A percentile compares a stretch with the other conserved stretches of the same genome.
Conservation (phyloP, 2,888 invertebrate genomes). For the Halocaridina rubra region DNA sequence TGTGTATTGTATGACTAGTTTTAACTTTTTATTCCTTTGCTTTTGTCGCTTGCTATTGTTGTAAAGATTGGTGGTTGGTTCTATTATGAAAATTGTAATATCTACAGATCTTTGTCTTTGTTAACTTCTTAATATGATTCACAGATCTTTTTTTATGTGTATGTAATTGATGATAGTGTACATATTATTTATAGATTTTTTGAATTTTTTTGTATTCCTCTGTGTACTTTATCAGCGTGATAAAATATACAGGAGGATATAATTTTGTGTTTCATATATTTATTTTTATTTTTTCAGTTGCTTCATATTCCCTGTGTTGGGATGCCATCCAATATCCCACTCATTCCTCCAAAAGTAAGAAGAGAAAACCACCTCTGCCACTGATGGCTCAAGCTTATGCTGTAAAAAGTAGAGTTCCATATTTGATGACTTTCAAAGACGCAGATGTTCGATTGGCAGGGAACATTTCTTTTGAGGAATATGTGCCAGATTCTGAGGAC, state of each 20-base stretch:
- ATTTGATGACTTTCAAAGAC: conserved; percentile 10
- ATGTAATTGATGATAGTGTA: too few species aligned
- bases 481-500: conserved; percentile 46
- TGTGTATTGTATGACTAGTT: neutral
- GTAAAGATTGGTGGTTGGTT: neutral
- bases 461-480: conserved; percentile 42
- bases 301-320: conserved; percentile 36
- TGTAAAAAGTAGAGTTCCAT: conserved; percentile 27
- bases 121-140: too few species aligned
- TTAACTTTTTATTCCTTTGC: too few species aligned
- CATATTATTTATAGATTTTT: too few species aligned
- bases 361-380: neutral
- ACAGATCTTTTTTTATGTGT: too few species aligned
- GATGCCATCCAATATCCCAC: conserved; percentile 5
- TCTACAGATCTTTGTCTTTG: too few species aligned
- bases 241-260: too few species aligned
- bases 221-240: too few species aligned
- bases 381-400: conserved; percentile 31
- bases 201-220: too few species aligned
- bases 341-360: neutral
- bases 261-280: neutral
- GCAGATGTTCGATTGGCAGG: neutral
- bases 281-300: neutral
- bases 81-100: too few species aligned
- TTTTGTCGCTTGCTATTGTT: neutral